Evolutionary conservation across 1,140 invertebrate genomes (phyloP).

Genomic region (Carposina sasakii): DNA sequence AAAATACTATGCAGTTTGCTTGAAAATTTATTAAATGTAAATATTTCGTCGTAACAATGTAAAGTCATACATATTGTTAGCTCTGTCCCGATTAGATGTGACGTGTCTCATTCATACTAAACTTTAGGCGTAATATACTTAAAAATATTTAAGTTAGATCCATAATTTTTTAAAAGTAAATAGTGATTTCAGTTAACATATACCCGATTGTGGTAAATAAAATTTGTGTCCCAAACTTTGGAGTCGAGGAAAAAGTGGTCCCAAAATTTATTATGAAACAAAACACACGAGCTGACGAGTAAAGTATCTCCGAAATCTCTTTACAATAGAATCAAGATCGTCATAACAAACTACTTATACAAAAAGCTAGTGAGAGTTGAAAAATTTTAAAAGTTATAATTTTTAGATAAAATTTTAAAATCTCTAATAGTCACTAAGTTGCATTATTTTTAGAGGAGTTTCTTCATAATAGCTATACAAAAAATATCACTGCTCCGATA

Average conservation of each 20-base stretch:
- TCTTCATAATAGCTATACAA: slow-evolving; percentile 52
- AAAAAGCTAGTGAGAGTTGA: slow-evolving; percentile 44
- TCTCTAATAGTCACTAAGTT: too few species aligned
- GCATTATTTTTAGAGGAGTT: too few species aligned
- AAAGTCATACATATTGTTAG: slow-evolving; percentile 30
- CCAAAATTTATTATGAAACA: slow-evolving; percentile 67
- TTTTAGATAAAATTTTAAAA: slow-evolving; percentile 26
- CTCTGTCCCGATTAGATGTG: slow-evolving; percentile 28
- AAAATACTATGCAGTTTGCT: slow-evolving; percentile 65
- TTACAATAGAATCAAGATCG: slow-evolving; percentile 19
- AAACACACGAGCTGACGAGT: slow-evolving; percentile 45
- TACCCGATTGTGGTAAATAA: slow-evolving; percentile 24
- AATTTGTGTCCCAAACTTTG: slow-evolving; percentile 37
- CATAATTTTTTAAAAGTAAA: slow-evolving; percentile 13
- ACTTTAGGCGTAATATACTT: slow-evolving; percentile 42
- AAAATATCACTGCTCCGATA: slow-evolving; percentile 63
- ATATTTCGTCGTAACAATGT: slow-evolving; percentile 50
- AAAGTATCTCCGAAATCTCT: slow-evolving; percentile 24
- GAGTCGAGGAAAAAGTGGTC: slow-evolving; percentile 56
- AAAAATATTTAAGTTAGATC: slow-evolving; percentile 15
- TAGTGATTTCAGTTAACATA: slow-evolving; percentile 13
- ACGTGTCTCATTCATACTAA: slow-evolving; percentile 52
- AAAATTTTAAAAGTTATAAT: slow-evolving; percentile 43
- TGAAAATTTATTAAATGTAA: slow-evolving; percentile 59
- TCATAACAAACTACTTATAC: slow-evolving; percentile 42